A percentile compares a stretch with the other conserved stretches of the same genome.
phyloP scores from a whole-genome alignment of 2,113 vertebrate genomes.

The Mormyrus iriodes region DNA sequence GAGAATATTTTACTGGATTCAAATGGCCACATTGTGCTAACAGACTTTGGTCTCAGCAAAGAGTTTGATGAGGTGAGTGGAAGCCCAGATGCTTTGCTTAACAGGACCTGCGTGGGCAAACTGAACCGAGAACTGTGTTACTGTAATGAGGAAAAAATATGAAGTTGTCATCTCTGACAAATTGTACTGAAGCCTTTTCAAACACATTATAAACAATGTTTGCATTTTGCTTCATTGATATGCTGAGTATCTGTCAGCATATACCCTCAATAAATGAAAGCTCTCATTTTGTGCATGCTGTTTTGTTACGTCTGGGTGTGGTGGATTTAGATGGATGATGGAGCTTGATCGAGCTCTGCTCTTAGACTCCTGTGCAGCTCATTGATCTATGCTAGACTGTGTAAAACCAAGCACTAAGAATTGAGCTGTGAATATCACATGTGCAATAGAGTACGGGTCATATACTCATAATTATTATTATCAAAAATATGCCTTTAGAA shows the following conservation, averaged over 20 bases:
- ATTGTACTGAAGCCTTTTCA: neutral
- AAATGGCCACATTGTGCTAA: constrained; percentile 89
- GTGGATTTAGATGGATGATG: neutral
- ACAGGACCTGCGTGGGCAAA: neutral
- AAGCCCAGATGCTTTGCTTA: neutral
- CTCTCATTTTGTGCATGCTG: neutral
- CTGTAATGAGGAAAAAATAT: neutral
- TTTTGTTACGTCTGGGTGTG: neutral
- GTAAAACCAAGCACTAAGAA: neutral
- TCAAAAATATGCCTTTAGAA: neutral
- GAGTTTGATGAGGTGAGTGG: constrained; percentile 92
- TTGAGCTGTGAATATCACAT: neutral
- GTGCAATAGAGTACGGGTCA: neutral
- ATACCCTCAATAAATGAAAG: neutral
- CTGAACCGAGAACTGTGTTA: neutral
- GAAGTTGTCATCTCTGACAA: neutral
- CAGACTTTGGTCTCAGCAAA: constrained; percentile 97
- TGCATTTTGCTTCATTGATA: neutral
- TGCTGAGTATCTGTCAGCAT: neutral
- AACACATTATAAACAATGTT: neutral
- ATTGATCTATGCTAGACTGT: neutral
- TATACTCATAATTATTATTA: neutral
- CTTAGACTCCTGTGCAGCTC: neutral
- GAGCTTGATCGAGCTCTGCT: neutral
- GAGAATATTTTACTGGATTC: constrained; percentile 96